Conservation (phyloP, 2,113 vertebrate species). For the Apteryx mantelli region DNA sequence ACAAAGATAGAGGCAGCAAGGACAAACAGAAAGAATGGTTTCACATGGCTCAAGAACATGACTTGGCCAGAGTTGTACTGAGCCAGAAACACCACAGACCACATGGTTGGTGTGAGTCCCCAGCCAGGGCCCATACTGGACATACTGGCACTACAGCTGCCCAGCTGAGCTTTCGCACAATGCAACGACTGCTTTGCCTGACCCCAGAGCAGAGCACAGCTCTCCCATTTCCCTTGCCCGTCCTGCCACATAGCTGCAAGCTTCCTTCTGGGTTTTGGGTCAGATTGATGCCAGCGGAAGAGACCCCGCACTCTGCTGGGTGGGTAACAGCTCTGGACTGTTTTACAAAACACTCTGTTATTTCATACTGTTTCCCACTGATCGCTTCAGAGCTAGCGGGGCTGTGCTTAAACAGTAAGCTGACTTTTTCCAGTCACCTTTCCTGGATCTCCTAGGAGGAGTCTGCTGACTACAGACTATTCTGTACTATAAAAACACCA, state of each 20-base stretch:
- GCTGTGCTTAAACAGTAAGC: neutral
- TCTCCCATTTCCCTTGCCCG: neutral
- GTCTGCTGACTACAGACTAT: neutral
- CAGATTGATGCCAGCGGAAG: neutral
- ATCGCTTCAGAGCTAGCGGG: neutral
- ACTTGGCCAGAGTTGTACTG: neutral
- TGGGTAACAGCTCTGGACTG: neutral
- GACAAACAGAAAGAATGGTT: neutral
- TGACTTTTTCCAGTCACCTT: neutral
- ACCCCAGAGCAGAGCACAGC: neutral
- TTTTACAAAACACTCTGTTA: neutral
- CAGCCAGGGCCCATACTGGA: no score
- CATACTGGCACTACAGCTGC: fast-evolving
- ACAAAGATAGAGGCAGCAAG: neutral
- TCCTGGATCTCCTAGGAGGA: neutral
- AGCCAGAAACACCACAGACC: neutral
- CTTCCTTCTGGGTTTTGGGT: neutral
- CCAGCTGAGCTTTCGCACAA: neutral
- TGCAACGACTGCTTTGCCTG: fast-evolving
- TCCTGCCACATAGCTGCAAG: neutral
- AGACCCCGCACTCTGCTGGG: neutral
- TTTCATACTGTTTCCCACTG: neutral
- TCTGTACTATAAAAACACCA: neutral
- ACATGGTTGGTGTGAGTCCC: fast-evolving
- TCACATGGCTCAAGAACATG: neutral